Evolutionary conservation across 2,113 vertebrate species (phyloP).

Genomic region (Lepisosteus osseus): DNA sequence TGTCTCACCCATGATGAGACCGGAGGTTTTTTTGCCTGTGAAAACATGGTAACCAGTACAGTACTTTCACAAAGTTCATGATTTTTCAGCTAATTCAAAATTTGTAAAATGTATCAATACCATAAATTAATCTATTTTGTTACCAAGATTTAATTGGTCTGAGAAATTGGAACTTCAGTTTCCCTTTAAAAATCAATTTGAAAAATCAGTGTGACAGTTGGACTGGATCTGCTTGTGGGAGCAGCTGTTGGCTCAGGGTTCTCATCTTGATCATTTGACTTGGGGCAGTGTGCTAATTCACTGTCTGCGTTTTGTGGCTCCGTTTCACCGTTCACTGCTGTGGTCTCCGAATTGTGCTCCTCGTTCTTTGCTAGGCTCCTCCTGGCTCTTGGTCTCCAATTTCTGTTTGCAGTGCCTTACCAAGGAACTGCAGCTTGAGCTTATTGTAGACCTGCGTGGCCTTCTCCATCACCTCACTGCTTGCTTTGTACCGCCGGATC

Average conservation of each 20-base stretch:
- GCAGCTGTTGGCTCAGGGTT: constrained; percentile 41
- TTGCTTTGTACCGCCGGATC: constrained; percentile 96
- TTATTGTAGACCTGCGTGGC: constrained; percentile 88
- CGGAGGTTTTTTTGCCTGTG: no score
- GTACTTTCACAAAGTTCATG: no score
- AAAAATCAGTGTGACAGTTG: not conserved
- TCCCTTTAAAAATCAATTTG: no score
- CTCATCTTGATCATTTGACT: constrained; percentile 48
- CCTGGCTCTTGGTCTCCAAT: constrained; percentile 57
- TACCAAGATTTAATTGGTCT: no score
- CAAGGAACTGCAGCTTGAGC: constrained; percentile 88
- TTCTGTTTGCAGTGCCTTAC: constrained; percentile 77
- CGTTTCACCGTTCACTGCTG: constrained; percentile 83
- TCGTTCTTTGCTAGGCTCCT: constrained; percentile 57
- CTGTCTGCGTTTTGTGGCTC: constrained; percentile 61
- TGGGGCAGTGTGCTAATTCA: constrained; percentile 43
- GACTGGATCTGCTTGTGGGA: constrained; percentile 55
- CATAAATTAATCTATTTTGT: no score
- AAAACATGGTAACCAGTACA: no score
- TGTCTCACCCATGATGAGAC: no score
- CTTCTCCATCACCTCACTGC: constrained; percentile 90
- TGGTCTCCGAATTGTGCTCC: constrained; percentile 60
- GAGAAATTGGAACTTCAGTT: no score
- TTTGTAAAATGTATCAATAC: no score
- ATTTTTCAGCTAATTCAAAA: no score